phyloP scores from a whole-genome alignment of 2,888 invertebrate species.

The Cremastinae sp. region DNA sequence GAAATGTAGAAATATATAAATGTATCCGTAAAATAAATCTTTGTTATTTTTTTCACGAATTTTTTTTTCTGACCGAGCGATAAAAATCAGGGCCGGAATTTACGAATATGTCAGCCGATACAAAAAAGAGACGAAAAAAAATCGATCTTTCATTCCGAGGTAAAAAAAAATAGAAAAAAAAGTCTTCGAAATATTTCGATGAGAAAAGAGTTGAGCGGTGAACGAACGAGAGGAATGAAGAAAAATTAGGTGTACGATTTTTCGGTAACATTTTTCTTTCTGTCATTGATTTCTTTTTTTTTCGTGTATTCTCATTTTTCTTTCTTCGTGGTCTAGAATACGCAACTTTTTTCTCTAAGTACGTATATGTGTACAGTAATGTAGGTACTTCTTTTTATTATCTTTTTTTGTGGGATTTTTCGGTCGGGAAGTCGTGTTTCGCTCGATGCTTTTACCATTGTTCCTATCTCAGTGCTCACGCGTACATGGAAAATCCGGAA shows the following conservation, averaged over 20 bases:
- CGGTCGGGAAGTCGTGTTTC: conserved; percentile 17
- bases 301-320: conserved; percentile 2
- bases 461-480: conserved; percentile 1
- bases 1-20: conserved; percentile 1
- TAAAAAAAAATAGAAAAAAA: neutral
- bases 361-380: neutral
- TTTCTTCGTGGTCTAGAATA: conserved; percentile 24
- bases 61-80: no score
- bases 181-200: neutral
- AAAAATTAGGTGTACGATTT: conserved; percentile 2
- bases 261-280: no score
- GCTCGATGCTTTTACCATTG: conserved; percentile 41
- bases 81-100: no score
- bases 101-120: no score
- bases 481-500: neutral
- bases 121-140: no score
- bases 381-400: no score
- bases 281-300: no score
- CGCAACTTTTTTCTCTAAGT: conserved; percentile 6
- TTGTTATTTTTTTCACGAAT: no score
- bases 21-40: neutral
- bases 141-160: neutral
- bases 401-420: neutral
- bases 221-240: neutral
- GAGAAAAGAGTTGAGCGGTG: neutral